phyloP scores from a whole-genome alignment of 2,797 vertebrate genomes.

The Pelodytes ibericus region DNA sequence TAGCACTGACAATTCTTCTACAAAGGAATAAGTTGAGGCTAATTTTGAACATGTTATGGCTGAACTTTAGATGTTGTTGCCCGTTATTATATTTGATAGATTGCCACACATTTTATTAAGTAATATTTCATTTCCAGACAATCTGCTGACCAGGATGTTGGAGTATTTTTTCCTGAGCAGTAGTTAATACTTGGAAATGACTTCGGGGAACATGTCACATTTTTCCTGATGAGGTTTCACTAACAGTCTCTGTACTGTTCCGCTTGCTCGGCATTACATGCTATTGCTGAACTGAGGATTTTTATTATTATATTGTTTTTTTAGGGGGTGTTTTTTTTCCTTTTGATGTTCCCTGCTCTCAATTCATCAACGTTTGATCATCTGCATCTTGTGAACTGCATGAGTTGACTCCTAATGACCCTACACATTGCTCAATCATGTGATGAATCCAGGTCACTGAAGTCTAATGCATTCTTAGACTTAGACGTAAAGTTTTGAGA shows the following conservation, averaged over 20 bases:
- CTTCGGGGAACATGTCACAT: constrained; percentile 10
- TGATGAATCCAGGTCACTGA: constrained; percentile 22
- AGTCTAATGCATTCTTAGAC: background rate
- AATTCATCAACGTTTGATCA: background rate
- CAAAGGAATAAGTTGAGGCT: too few relatives aligned
- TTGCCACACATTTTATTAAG: constrained; percentile 20
- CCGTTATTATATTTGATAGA: background rate
- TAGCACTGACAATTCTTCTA: too few relatives aligned
- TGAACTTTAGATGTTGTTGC: background rate
- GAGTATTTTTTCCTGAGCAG: constrained; percentile 16
- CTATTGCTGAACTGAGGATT: too few relatives aligned
- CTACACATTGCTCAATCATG: background rate
- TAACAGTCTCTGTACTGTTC: constrained; percentile 13
- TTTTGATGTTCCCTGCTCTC: background rate
- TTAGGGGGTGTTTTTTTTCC: background rate
- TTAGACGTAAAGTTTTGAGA: too few relatives aligned
- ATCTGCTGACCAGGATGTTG: constrained; percentile 31
- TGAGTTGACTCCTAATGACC: background rate
- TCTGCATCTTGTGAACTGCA: background rate
- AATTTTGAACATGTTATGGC: background rate
- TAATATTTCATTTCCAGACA: constrained; percentile 6
- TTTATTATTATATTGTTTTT: too few relatives aligned
- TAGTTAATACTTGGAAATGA: constrained; percentile 34
- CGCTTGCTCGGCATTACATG: constrained; percentile 6
- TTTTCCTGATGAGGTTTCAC: constrained; percentile 1